Percentiles rank a stretch among this genome's conserved stretches.
phyloP scores from a whole-genome alignment of 2,888 invertebrate genomes.

The Tolmerus cingulatus region DNA sequence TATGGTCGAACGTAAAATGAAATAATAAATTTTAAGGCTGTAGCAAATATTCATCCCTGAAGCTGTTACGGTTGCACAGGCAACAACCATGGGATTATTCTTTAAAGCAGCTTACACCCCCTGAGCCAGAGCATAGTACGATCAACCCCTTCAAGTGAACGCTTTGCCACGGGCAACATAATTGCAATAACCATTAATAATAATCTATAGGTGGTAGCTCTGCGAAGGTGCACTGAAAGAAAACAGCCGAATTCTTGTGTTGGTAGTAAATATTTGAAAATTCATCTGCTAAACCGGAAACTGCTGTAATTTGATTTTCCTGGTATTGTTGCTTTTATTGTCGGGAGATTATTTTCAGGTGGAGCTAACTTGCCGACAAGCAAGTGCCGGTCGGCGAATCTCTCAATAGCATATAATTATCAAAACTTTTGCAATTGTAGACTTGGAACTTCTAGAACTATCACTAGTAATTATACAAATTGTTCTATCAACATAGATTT shows the following conservation, averaged over 20 bases:
- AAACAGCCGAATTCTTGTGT: not conserved
- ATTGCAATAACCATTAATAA: constrained; percentile 40
- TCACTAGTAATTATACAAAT: not conserved
- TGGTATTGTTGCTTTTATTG: not conserved
- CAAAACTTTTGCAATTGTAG: not conserved
- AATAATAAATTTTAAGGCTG: not conserved
- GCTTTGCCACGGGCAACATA: not conserved
- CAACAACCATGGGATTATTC: not conserved
- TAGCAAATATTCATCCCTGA: not conserved
- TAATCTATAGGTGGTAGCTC: not conserved
- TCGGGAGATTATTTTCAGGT: not conserved
- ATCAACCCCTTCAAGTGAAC: not conserved
- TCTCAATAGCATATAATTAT: not conserved
- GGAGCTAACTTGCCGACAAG: not conserved
- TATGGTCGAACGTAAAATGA: constrained; percentile 24
- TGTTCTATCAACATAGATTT: not conserved
- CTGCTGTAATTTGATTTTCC: not conserved
- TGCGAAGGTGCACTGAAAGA: not conserved
- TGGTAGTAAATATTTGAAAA: not conserved
- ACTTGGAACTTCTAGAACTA: not conserved
- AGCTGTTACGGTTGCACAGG: not conserved
- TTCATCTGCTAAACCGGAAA: not conserved
- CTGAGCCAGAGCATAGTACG: not conserved
- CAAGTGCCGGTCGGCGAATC: not conserved
- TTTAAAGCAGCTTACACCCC: not conserved